A percentile compares a stretch with the other conserved stretches of the same genome.
These are phyloP conservation scores for Scopus umbretta DNA, from an alignment of 2,113 vertebrate species.

Conservation along the genomic window DNA sequence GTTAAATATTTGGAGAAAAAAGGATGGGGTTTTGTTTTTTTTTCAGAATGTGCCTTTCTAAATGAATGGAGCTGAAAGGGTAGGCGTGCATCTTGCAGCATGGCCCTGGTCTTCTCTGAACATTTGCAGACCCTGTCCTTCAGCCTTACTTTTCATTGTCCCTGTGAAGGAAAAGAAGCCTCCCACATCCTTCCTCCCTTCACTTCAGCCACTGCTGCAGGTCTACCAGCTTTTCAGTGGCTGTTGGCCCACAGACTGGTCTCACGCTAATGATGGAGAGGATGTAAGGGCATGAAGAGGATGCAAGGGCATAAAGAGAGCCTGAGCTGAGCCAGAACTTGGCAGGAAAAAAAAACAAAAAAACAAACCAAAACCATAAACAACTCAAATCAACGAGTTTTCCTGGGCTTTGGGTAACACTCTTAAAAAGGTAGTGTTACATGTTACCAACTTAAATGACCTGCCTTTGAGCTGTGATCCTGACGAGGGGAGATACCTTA, in stretches of 20 bases:
- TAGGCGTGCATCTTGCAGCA: background rate
- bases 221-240: background rate
- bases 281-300: background rate
- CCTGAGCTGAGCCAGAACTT: background rate
- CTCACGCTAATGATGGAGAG: fast-evolving
- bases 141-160: background rate
- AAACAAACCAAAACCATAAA: too few species aligned
- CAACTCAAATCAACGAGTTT: background rate
- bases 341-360: background rate
- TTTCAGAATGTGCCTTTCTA: background rate
- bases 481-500: fast-evolving
- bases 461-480: background rate
- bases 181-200: background rate
- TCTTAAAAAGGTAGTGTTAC: background rate
- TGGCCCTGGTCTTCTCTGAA: background rate
- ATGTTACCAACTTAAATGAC: too few species aligned
- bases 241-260: background rate
- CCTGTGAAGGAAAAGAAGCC: background rate
- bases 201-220: background rate
- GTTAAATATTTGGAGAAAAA: background rate
- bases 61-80: background rate
- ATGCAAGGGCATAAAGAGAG: background rate
- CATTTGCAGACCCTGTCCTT: background rate
- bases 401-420: background rate
- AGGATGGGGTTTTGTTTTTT: background rate